Evolutionary conservation across 2,888 invertebrate species (phyloP).

Genomic region (Alsophila aescularia): DNA sequence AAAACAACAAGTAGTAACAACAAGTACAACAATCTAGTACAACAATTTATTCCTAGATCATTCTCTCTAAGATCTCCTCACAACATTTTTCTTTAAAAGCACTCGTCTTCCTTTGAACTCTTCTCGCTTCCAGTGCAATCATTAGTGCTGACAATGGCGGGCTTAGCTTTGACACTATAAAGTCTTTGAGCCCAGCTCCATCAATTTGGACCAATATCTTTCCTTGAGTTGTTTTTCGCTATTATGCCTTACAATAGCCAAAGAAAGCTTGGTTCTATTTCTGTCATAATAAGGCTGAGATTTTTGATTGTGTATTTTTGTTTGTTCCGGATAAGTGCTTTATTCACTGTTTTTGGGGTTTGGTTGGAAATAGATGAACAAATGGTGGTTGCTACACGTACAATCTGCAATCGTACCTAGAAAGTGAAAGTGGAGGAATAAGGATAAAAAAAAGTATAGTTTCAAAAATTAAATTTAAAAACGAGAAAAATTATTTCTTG

Average conservation of each 20-base stretch:
- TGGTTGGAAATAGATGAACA: too few relatives aligned
- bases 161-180: conserved; percentile 2
- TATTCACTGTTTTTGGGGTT: too few relatives aligned
- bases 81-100: not conserved
- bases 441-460: too few relatives aligned
- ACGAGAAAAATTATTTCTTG: too few relatives aligned
- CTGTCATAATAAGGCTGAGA: not conserved
- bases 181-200: conserved; percentile 4
- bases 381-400: too few relatives aligned
- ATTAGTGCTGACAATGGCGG: conserved; percentile 7
- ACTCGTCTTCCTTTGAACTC: not conserved
- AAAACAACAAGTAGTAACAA: too few relatives aligned
- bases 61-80: not conserved
- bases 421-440: too few relatives aligned
- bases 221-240: not conserved
- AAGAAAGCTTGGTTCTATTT: not conserved
- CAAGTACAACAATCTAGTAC: too few relatives aligned
- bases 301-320: too few relatives aligned
- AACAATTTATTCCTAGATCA: not conserved
- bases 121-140: not conserved
- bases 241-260: not conserved
- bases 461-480: too few relatives aligned
- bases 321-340: too few relatives aligned
- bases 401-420: too few relatives aligned
- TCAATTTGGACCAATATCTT: not conserved